Conservation (phyloP, 2,113 vertebrate genomes). For the Asarcornis scutulata region DNA sequence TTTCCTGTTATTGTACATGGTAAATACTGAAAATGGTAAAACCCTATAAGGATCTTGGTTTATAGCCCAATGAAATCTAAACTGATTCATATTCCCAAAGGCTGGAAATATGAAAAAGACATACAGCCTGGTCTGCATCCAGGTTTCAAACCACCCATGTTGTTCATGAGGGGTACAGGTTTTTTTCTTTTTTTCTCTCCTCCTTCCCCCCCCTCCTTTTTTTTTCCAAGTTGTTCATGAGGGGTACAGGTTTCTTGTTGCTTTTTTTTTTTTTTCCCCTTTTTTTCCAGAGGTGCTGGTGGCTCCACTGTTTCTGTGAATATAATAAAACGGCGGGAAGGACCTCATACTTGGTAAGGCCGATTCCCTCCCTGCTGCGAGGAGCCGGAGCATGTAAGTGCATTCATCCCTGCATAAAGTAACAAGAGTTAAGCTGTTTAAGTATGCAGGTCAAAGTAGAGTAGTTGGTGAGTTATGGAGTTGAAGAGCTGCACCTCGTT, state of each 20-base stretch:
- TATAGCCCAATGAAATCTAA: background rate
- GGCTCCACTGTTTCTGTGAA: background rate
- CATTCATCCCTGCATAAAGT: background rate
- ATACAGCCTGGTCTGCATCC: background rate
- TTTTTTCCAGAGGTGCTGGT: background rate
- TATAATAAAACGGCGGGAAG: background rate
- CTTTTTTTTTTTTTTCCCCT: background rate
- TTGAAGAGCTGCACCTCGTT: background rate
- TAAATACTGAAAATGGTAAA: conserved; percentile 13
- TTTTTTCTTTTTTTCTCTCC: background rate
- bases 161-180: background rate
- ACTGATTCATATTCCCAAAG: background rate
- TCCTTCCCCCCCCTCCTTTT: background rate
- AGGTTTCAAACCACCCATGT: background rate
- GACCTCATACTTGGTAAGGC: accelerated
- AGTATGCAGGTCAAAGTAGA: background rate
- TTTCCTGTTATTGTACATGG: background rate
- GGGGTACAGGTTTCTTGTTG: background rate
- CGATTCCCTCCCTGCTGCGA: accelerated
- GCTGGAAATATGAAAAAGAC: background rate
- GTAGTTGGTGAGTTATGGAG: accelerated
- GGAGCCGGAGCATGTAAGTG: background rate
- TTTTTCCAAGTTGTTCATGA: background rate
- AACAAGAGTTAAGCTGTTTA: background rate
- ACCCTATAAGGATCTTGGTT: background rate